A percentile compares a stretch with the other conserved stretches of the same genome.
phyloP scores from a whole-genome alignment of 1,140 invertebrate species.

The Caerostris darwini region DNA sequence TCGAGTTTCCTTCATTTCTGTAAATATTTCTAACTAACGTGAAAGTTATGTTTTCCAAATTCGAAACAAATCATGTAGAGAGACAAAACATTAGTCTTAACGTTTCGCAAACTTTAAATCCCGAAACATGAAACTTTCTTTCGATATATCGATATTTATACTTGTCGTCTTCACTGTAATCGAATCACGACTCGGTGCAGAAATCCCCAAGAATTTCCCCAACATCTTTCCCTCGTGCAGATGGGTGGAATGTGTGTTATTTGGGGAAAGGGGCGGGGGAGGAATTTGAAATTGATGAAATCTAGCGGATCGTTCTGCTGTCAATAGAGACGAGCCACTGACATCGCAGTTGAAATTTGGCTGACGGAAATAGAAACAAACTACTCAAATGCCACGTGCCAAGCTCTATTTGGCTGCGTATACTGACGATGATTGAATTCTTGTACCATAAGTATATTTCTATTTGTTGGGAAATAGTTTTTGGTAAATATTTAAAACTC shows the following conservation, averaged over 20 bases:
- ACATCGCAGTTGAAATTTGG: not conserved
- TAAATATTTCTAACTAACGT: no score
- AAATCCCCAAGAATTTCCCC: not conserved
- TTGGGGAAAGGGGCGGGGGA: no score
- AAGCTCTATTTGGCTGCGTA: not conserved
- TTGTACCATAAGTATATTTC: not conserved
- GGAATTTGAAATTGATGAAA: slow-evolving; percentile 10
- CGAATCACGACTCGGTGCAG: not conserved
- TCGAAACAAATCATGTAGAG: no score
- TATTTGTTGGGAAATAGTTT: not conserved
- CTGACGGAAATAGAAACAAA: slow-evolving; percentile 6
- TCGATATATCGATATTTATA: no score
- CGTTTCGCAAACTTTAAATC: no score
- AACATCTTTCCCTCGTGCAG: not conserved
- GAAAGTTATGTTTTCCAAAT: no score
- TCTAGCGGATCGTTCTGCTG: not conserved
- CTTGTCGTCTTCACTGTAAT: not conserved
- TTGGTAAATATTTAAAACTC: no score
- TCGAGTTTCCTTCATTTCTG: no score
- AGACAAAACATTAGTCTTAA: no score
- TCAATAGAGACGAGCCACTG: not conserved
- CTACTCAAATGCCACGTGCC: not conserved
- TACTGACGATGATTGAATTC: not conserved
- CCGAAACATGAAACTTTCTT: not conserved
- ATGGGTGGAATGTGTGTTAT: not conserved